phyloP scores from a whole-genome alignment of 2,888 invertebrate species.

The Barypeithes pellucidus region DNA sequence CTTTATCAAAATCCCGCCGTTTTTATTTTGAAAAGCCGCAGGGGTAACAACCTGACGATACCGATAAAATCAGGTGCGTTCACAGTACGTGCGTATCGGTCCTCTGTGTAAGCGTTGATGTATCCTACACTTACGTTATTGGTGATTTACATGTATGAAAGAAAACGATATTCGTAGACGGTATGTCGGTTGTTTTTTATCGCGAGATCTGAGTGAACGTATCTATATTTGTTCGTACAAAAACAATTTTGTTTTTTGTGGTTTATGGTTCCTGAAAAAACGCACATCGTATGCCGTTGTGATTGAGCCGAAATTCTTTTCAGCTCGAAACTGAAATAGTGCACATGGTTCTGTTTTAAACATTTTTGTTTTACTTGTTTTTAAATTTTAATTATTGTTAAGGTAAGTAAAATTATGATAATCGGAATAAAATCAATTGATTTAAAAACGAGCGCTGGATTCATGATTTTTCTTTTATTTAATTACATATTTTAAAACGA shows the following conservation, averaged over 20 bases:
- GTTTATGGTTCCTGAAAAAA: slow-evolving; percentile 9
- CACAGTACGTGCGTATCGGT: neutral
- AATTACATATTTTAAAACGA: too few relatives aligned
- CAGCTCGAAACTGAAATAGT: slow-evolving; percentile 11
- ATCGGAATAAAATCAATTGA: too few relatives aligned
- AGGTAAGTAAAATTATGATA: neutral
- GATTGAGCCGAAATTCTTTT: slow-evolving; percentile 16
- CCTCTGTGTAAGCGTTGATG: neutral
- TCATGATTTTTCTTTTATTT: too few relatives aligned
- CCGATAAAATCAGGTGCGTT: slow-evolving; percentile 14
- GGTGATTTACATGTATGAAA: neutral
- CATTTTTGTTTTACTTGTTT: neutral
- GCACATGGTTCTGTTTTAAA: slow-evolving; percentile 11
- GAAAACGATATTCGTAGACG: neutral
- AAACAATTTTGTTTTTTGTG: slow-evolving; percentile 20
- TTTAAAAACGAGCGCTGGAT: too few relatives aligned
- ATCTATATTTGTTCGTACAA: neutral
- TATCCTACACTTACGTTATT: slow-evolving; percentile 3
- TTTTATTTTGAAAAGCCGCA: slow-evolving; percentile 4
- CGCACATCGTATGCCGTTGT: neutral
- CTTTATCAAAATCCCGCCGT: neutral
- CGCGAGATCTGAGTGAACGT: neutral
- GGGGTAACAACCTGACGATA: neutral
- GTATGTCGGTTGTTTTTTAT: neutral
- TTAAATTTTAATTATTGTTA: slow-evolving; percentile 5